Evolutionary conservation across 2,888 invertebrate species (phyloP).

Genomic region (Hemistola chrysoprasaria): DNA sequence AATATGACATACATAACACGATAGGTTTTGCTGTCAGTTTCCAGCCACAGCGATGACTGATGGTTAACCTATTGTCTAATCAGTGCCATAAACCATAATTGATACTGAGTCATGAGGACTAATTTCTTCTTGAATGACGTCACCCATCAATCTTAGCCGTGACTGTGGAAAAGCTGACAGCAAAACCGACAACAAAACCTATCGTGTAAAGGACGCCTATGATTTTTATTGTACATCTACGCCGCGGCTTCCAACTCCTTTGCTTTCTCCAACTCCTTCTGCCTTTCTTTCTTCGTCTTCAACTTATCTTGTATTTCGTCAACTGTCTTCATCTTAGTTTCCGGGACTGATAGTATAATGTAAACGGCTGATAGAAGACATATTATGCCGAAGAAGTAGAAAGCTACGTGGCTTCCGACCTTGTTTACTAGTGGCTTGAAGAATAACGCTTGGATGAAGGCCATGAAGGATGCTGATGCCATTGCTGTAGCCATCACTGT

Average conservation of each 20-base stretch:
- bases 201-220: too few relatives aligned
- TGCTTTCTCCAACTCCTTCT: constrained; percentile 20
- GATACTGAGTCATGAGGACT: too few relatives aligned
- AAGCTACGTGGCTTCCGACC: constrained; percentile 53
- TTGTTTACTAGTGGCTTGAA: constrained; percentile 57
- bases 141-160: too few relatives aligned
- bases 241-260: constrained; percentile 14
- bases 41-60: too few relatives aligned
- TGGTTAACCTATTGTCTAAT: too few relatives aligned
- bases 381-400: constrained; percentile 55
- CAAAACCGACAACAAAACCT: too few relatives aligned
- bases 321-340: constrained; percentile 52
- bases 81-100: too few relatives aligned
- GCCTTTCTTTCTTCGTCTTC: constrained; percentile 54
- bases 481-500: constrained; percentile 60
- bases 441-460: constrained; percentile 59
- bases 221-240: too few relatives aligned
- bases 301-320: constrained; percentile 58
- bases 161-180: too few relatives aligned
- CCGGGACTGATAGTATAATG: constrained; percentile 51
- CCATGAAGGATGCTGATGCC: constrained; percentile 49
- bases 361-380: constrained; percentile 51
- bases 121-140: too few relatives aligned
- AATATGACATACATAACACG: too few relatives aligned
- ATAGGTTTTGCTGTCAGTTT: too few relatives aligned